Percentiles rank a stretch among this genome's conserved stretches.
These are phyloP conservation scores for Dascyllus trimaculatus DNA, from an alignment of 2,113 vertebrate genomes.

Conservation along the genomic window DNA sequence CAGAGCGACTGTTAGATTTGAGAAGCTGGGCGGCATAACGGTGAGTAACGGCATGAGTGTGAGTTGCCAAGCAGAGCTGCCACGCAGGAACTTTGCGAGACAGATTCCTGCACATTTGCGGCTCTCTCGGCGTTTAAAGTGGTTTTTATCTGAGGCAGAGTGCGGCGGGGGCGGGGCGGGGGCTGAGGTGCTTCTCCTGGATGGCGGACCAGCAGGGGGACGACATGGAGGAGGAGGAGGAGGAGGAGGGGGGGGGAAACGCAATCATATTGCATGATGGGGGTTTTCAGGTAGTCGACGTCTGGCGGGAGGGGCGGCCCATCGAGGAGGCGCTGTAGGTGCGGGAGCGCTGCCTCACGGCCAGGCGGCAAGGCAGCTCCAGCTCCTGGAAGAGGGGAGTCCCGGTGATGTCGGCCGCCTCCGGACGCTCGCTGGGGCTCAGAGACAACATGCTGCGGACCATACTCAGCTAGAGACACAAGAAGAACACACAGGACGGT, in stretches of 20 bases:
- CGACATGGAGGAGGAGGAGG: neutral
- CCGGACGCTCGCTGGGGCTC: constrained; percentile 90
- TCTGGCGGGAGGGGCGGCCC: constrained; percentile 88
- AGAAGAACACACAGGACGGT: no score
- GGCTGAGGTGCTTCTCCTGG: constrained; percentile 38
- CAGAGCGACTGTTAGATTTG: constrained; percentile 19
- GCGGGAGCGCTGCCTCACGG: constrained; percentile 92
- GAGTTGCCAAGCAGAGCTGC: neutral
- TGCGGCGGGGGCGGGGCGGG: constrained; percentile 30
- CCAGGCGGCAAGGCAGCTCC: constrained; percentile 89
- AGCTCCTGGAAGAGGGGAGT: constrained; percentile 92
- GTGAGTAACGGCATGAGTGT: constrained; percentile 28
- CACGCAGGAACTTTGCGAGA: constrained; percentile 4
- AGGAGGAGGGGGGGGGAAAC: no score
- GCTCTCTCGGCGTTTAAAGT: neutral
- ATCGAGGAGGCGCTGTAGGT: constrained; percentile 94
- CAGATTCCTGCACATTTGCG: constrained; percentile 8
- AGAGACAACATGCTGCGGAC: constrained; percentile 94
- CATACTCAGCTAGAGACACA: constrained; percentile 88
- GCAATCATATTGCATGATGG: constrained; percentile 8
- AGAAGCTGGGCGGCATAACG: neutral
- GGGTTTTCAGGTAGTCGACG: constrained; percentile 81
- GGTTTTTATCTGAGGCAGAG: constrained; percentile 37
- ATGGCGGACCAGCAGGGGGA: no score
- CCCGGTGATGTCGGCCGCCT: constrained; percentile 92